These are phyloP conservation scores for Cyprinodon tularosa DNA, from an alignment of 2,113 vertebrate species.

Conservation along the genomic window DNA sequence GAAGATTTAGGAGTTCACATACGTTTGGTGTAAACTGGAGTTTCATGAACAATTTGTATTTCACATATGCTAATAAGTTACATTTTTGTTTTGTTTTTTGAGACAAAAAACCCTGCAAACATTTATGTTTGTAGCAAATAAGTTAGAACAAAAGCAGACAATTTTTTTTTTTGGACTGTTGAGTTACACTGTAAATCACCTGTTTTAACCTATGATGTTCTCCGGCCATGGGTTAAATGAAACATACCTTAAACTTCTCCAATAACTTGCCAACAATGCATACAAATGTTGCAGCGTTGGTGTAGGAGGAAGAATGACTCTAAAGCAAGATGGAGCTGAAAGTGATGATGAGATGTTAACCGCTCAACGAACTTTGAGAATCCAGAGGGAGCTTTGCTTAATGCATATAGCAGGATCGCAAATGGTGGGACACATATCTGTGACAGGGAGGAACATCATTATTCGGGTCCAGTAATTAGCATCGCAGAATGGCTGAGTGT, in stretches of 20 bases:
- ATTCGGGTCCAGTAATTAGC: conserved; percentile 71
- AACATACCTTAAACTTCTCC: conserved; percentile 41
- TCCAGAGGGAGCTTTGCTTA: conserved; percentile 55
- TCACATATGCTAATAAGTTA: not conserved
- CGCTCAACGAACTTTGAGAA: conserved; percentile 49
- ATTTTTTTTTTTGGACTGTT: conserved; percentile 2
- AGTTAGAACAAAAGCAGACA: too few species aligned
- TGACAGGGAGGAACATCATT: conserved; percentile 70
- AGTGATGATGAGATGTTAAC: conserved; percentile 59
- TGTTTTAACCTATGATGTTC: conserved; percentile 45
- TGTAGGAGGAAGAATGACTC: conserved; percentile 25
- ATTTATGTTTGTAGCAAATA: too few species aligned
- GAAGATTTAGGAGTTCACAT: not conserved
- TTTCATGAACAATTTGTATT: not conserved
- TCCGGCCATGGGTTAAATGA: conserved; percentile 48
- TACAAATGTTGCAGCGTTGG: conserved; percentile 26
- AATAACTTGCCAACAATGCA: conserved; percentile 21
- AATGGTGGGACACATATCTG: conserved; percentile 58
- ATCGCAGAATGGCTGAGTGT: conserved; percentile 58
- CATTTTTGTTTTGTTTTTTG: not conserved
- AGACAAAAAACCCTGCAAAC: too few species aligned
- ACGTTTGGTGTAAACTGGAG: not conserved
- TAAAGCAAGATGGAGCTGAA: conserved; percentile 25
- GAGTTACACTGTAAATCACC: conserved; percentile 55
- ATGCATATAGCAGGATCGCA: conserved; percentile 51